phyloP scores from a whole-genome alignment of 2,888 invertebrate species.

The Cosmia trapezina region DNA sequence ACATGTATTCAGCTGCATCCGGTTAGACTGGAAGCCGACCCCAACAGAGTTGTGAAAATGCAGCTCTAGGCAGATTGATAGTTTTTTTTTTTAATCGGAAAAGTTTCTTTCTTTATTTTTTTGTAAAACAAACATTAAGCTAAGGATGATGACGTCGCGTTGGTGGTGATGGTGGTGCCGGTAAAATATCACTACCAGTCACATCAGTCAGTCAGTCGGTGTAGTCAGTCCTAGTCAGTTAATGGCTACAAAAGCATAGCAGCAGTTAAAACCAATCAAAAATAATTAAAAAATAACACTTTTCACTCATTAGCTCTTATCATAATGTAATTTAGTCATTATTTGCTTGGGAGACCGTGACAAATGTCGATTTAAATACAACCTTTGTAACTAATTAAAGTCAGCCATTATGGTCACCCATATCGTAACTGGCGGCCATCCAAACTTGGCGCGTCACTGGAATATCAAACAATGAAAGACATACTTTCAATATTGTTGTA shows the following conservation, averaged over 20 bases:
- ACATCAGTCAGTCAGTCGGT: no score
- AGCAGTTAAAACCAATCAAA: not conserved
- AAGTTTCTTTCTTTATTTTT: no score
- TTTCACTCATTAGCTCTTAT: slow-evolving; percentile 14
- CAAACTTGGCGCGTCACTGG: not conserved
- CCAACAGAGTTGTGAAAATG: no score
- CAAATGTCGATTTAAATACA: slow-evolving; percentile 18
- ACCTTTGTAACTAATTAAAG: slow-evolving; percentile 16
- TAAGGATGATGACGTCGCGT: no score
- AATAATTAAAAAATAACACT: not conserved
- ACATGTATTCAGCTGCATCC: no score
- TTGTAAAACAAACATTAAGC: no score
- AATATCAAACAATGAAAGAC: slow-evolving; percentile 27
- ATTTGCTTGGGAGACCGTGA: slow-evolving; percentile 35
- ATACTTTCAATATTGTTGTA: slow-evolving; percentile 9
- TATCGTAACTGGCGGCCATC: not conserved
- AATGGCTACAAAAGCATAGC: slow-evolving; percentile 5
- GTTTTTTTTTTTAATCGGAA: no score
- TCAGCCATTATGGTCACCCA: slow-evolving; percentile 1
- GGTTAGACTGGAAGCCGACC: no score
- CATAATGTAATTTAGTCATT: slow-evolving; percentile 25
- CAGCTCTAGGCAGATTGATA: no score
- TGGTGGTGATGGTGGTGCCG: no score
- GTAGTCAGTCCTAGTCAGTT: no score
- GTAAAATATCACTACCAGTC: no score